phyloP scores from a whole-genome alignment of 2,888 invertebrate species.

The Latrodectus hesperus region DNA sequence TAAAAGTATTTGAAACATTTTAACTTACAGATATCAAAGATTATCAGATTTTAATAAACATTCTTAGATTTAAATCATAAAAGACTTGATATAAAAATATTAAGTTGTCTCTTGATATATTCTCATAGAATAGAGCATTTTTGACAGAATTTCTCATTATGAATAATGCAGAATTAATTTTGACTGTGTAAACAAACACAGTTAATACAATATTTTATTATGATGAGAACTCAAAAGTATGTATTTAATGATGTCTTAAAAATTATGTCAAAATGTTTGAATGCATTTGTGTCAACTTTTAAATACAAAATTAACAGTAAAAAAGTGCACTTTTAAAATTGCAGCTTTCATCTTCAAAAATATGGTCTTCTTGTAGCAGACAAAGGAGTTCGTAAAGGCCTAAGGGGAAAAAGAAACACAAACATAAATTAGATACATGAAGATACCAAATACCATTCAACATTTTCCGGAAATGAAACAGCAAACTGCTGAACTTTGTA shows the following conservation, averaged over 20 bases:
- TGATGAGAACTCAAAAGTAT: neutral
- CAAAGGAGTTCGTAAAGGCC: conserved; percentile 12
- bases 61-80: no score
- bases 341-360: conserved; percentile 24
- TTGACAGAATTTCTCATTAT: no score
- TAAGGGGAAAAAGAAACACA: neutral
- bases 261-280: neutral
- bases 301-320: conserved; percentile 29
- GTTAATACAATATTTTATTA: neutral
- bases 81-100: no score
- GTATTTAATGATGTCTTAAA: neutral
- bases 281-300: neutral
- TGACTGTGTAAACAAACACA: neutral
- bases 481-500: no score
- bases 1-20: no score
- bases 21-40: no score
- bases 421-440: neutral
- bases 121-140: no score
- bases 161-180: no score
- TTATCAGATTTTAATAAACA: no score
- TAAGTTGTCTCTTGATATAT: no score
- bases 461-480: no score
- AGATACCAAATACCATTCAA: no score
- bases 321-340: conserved; percentile 1
- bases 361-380: conserved; percentile 33